Conservation (phyloP, 2,888 invertebrate species). For the Glyphotaelius pellucidus region DNA sequence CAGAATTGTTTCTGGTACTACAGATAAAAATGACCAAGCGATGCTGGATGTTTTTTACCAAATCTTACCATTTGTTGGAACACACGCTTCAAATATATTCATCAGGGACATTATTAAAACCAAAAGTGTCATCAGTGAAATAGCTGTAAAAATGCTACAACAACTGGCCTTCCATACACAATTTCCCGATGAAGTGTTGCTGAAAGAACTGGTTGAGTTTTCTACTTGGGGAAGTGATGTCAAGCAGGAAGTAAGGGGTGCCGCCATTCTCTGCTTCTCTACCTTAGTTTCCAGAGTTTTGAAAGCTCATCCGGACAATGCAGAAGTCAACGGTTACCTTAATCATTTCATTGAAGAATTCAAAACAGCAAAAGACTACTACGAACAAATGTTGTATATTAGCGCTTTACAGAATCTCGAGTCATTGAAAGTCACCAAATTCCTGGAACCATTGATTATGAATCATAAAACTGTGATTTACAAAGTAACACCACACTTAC, state of each 20-base stretch:
- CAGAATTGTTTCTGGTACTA: constrained; percentile 64
- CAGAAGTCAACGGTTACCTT: constrained; percentile 67
- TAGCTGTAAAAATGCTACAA: constrained; percentile 70
- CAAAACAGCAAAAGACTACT: constrained; percentile 68
- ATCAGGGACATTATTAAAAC: constrained; percentile 70
- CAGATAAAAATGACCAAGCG: constrained; percentile 61
- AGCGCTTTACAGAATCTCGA: constrained; percentile 74
- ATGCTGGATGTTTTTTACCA: constrained; percentile 70
- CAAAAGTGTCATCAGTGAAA: constrained; percentile 68
- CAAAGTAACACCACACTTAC: constrained; percentile 69
- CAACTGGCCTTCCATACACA: constrained; percentile 72
- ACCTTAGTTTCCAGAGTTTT: constrained; percentile 71
- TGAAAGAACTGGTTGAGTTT: constrained; percentile 70
- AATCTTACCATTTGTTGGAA: constrained; percentile 74
- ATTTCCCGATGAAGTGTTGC: constrained; percentile 70
- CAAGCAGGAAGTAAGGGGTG: constrained; percentile 69
- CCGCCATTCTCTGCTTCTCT: constrained; percentile 73
- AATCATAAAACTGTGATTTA: constrained; percentile 69
- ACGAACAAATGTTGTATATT: constrained; percentile 72
- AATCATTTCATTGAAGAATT: constrained; percentile 67
- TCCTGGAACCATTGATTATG: constrained; percentile 72
- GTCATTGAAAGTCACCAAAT: constrained; percentile 70
- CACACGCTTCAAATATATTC: constrained; percentile 71
- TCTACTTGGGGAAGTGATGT: constrained; percentile 67
- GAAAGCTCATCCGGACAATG: constrained; percentile 50